A percentile compares a stretch with the other conserved stretches of the same genome.
phyloP scores from a whole-genome alignment of 2,113 vertebrate species.

The Sclerurus mexicanus region DNA sequence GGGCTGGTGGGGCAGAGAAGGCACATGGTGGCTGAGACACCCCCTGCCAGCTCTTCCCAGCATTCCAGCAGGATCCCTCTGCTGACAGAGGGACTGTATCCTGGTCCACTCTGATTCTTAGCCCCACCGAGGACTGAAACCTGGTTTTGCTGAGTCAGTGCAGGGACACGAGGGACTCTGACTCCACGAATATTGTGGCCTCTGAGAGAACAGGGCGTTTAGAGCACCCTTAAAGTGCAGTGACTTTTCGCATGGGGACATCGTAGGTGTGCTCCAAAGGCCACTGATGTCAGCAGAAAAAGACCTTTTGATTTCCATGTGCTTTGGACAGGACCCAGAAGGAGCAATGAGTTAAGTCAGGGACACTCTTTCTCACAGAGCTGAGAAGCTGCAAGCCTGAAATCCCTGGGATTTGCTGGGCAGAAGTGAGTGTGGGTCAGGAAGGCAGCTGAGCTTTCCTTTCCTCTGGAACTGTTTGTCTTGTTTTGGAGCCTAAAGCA shows the following conservation, averaged over 20 bases:
- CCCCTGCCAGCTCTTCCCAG: not conserved
- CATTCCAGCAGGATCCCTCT: not conserved
- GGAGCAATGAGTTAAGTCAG: not conserved
- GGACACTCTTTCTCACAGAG: not conserved
- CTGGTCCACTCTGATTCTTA: not conserved
- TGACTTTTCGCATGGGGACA: not conserved
- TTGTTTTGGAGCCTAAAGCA: conserved; percentile 44
- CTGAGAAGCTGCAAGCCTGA: not conserved
- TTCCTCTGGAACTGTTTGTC: conserved; percentile 25
- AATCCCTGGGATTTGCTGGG: not conserved
- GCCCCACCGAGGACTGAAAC: not conserved
- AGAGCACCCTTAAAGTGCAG: not conserved
- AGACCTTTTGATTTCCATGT: not conserved
- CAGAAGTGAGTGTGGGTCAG: not conserved
- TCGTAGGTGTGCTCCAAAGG: not conserved
- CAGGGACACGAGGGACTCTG: not conserved
- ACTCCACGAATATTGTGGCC: rapidly evolving
- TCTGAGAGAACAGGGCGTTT: not conserved
- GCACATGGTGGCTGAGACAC: not conserved
- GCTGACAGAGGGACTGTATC: not conserved
- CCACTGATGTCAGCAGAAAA: not conserved
- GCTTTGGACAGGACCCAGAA: not conserved
- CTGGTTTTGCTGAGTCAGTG: not conserved
- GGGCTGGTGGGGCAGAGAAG: not conserved
- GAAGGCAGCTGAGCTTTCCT: conserved; percentile 19